Evolutionary conservation across 2,888 invertebrate species (phyloP).

Genomic region (Leucophora obtusa): DNA sequence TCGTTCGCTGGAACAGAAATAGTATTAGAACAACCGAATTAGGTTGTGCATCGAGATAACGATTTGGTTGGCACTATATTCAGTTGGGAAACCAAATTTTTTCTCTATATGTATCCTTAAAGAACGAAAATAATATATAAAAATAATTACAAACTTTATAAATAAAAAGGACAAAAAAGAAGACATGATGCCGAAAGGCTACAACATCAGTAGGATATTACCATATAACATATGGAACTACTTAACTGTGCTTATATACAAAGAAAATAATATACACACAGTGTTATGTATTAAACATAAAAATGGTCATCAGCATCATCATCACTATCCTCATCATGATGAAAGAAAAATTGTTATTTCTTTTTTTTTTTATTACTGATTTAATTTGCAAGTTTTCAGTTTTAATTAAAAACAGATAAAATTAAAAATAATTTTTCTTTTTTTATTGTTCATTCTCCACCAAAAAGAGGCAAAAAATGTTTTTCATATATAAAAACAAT

Average conservation of each 20-base stretch:
- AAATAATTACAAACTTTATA: conserved; percentile 47
- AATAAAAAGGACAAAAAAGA: background rate
- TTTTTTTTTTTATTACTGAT: conserved; percentile 58
- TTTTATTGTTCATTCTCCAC: conserved; percentile 38
- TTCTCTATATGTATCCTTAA: no score
- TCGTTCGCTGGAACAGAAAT: no score
- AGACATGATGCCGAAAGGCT: conserved; percentile 55
- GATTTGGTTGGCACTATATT: no score
- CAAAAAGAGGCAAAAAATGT: conserved; percentile 2
- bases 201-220: conserved; percentile 41
- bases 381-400: conserved; percentile 71
- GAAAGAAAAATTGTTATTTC: conserved; percentile 49
- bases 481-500: background rate
- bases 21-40: no score
- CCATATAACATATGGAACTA: conserved; percentile 45
- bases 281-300: conserved; percentile 28
- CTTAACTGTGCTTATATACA: conserved; percentile 14
- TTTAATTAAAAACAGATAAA: conserved; percentile 75
- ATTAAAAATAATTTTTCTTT: conserved; percentile 66
- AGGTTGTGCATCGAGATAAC: no score
- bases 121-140: conserved; percentile 10
- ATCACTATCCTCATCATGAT: conserved; percentile 39
- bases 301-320: background rate
- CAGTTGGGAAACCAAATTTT: no score
- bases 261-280: background rate